Base-by-base conservation (phyloP, 2,797 vertebrate genomes). In the Buphagus erythrorhynchus region DNA sequence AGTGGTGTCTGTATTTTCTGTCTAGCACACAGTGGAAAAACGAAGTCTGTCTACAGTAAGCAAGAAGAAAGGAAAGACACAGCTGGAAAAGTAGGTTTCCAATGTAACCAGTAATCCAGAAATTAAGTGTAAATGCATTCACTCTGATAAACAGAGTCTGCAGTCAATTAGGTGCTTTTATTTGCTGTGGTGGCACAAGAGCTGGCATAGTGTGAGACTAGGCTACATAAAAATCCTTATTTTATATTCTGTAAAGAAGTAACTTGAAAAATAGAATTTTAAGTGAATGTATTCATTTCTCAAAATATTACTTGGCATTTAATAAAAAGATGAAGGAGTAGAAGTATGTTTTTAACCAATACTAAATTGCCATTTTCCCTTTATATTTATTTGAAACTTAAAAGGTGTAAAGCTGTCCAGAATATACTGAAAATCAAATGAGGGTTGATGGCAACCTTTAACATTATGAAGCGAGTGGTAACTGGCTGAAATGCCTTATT, bases 31-130 rank as follows among this genome's bases (percentile, higher is more conserved):
- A 77, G 80, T 79, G 38, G 98, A 98, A 86, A 98, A 98, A 93
- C 96, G 97, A 94, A 97, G 63, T 90, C 92, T 98, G 69, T 94
- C 98, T 93, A 65, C 97, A 95, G 83, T 97, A 89, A 97, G 66
- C 94, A 98, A 98, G 97, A 98, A 98, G 95, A 98, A 98, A 95
- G 97, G 98, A 97, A 98, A 98, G 49, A 93, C 97, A 63, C 98
- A 98, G 58, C 85, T 97, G 76, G 98, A 98, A 97, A 98, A 98
- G 98, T 98, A 98, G 49, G 98, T 98, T 69, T 91, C 49, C 89
- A 63, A 51, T 62, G 40, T 86, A 92, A 63, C 55, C 3, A 10
- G 18, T 82, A 75, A 54, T 90, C 46, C 82, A 88, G 87, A 92
- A 74, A 67, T 7, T 9, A 48, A 78, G 42, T 71, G 28, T 90